phyloP scores from a whole-genome alignment of 2,113 vertebrate species.

The Gadus macrocephalus region DNA sequence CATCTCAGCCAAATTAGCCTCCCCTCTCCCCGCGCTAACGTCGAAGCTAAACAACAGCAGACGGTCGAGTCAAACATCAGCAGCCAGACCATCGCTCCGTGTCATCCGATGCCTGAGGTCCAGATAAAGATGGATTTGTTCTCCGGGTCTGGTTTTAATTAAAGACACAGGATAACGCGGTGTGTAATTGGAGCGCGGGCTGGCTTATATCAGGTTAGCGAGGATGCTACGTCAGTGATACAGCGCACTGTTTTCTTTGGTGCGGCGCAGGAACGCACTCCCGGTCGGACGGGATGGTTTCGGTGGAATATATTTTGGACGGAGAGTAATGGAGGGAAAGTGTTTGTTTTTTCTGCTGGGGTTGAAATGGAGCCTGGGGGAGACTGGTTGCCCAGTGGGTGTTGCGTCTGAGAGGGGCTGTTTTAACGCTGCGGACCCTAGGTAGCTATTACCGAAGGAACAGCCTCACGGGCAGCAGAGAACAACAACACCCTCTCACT shows the following conservation, averaged over 20 bases:
- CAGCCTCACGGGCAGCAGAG: slow-evolving; percentile 33
- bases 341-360: slow-evolving; percentile 53
- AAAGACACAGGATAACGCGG: slow-evolving; percentile 45
- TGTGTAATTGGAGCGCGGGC: slow-evolving; percentile 51
- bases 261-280: slow-evolving; percentile 54
- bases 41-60: slow-evolving; percentile 11
- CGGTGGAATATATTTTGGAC: slow-evolving; percentile 63
- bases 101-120: slow-evolving; percentile 41
- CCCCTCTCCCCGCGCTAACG: slow-evolving; percentile 3
- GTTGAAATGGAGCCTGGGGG: slow-evolving; percentile 53
- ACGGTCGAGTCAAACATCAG: slow-evolving; percentile 37
- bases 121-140: slow-evolving; percentile 51
- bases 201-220: slow-evolving; percentile 53
- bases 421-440: slow-evolving; percentile 34
- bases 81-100: slow-evolving; percentile 35
- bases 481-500: slow-evolving; percentile 35
- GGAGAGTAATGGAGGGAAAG: slow-evolving; percentile 54
- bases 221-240: slow-evolving; percentile 45
- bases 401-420: slow-evolving; percentile 39
- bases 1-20: slow-evolving; percentile 25
- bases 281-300: slow-evolving; percentile 42
- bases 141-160: slow-evolving; percentile 55
- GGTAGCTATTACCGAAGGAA: slow-evolving; percentile 43
- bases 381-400: slow-evolving; percentile 29
- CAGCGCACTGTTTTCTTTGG: slow-evolving; percentile 65